phyloP scores from a whole-genome alignment of 2,797 vertebrate genomes.

The Chaetophractus vellerosus region DNA sequence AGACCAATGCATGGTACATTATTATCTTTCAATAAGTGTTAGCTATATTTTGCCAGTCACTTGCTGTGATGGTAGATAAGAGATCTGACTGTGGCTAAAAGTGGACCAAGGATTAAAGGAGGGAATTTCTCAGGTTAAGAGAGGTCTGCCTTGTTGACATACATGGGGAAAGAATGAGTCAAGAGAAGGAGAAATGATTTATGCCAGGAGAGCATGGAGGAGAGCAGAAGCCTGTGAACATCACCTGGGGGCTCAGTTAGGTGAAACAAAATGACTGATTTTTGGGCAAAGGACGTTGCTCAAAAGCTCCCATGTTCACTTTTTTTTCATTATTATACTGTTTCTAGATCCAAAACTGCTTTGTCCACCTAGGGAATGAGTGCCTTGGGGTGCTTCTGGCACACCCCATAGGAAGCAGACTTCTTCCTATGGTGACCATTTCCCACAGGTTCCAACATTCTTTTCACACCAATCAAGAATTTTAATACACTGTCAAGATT shows the following conservation, averaged over 20 bases:
- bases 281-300: background rate
- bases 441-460: background rate
- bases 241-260: background rate
- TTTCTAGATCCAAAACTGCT: background rate
- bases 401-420: background rate
- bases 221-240: fast-evolving
- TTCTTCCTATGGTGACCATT: background rate
- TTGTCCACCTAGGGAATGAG: background rate
- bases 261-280: background rate
- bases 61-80: background rate
- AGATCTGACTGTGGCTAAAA: background rate
- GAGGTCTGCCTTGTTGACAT: background rate
- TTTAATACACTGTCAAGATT: fast-evolving
- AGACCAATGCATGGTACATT: background rate
- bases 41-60: slow-evolving; percentile 1
- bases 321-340: background rate
- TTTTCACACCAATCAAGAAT: background rate
- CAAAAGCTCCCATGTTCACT: fast-evolving
- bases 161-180: background rate
- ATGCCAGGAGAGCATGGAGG: background rate
- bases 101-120: background rate
- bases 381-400: background rate
- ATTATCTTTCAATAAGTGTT: background rate
- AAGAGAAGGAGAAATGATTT: background rate
- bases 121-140: background rate